These are phyloP conservation scores for Megaceryle alcyon DNA, from an alignment of 2,797 vertebrate genomes.

Conservation along the genomic window DNA sequence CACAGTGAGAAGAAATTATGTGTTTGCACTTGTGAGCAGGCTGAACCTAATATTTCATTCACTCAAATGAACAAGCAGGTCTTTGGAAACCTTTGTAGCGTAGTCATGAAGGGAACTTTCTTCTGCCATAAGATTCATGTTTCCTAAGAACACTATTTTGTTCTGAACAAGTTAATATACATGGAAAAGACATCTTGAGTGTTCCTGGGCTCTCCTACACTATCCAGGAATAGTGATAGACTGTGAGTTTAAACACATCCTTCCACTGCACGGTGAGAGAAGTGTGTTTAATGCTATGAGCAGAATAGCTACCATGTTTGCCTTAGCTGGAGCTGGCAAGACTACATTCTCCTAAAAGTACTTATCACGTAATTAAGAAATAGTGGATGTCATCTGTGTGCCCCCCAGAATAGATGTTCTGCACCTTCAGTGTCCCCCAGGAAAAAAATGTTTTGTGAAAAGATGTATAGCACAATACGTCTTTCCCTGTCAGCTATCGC, in stretches of 20 bases:
- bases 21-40: not conserved
- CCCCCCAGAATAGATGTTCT: not conserved
- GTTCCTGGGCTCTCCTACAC: constrained; percentile 45
- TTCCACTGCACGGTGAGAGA: not conserved
- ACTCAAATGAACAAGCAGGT: not conserved
- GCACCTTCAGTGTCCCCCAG: not conserved
- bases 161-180: constrained; percentile 34
- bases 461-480: not conserved
- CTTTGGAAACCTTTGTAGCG: not conserved
- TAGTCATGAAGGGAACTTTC: not conserved
- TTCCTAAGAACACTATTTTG: constrained; percentile 34
- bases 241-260: constrained; percentile 25
- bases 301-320: constrained; percentile 20
- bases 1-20: not conserved
- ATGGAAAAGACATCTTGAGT: constrained; percentile 54
- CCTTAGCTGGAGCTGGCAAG: constrained; percentile 22
- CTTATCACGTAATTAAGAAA: not conserved
- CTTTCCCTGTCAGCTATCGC: not conserved
- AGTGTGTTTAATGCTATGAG: constrained; percentile 33
- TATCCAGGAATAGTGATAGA: constrained; percentile 52
- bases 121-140: not conserved
- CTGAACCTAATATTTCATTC: constrained; percentile 35
- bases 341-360: not conserved
- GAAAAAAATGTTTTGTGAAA: not conserved
- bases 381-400: not conserved